A percentile compares a stretch with the other conserved stretches of the same genome.
phyloP scores from a whole-genome alignment of 2,888 invertebrate species.

The Venusia cambrica region DNA sequence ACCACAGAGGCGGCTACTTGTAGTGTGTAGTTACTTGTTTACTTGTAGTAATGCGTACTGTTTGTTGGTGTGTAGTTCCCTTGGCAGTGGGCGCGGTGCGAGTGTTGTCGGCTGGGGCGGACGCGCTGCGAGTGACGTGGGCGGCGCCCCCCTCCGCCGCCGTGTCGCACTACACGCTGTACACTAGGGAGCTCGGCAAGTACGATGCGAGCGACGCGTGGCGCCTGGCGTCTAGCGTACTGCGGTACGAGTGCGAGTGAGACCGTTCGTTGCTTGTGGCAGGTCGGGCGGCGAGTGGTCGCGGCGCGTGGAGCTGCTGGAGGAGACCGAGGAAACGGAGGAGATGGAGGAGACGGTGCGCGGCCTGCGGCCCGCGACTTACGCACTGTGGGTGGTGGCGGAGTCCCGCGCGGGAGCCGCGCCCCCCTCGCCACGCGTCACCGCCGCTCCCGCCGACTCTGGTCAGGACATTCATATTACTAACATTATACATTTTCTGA shows the following conservation, averaged over 20 bases:
- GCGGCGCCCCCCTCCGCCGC: constrained; percentile 87
- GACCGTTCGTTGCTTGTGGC: neutral
- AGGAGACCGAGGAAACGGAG: too few relatives aligned
- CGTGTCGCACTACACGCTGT: constrained; percentile 89
- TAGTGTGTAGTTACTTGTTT: too few relatives aligned
- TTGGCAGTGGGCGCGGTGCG: constrained; percentile 90
- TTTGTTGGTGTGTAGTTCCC: constrained; percentile 81
- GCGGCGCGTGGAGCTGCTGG: constrained; percentile 69
- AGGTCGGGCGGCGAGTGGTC: constrained; percentile 63
- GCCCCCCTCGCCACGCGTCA: constrained; percentile 80
- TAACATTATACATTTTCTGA: too few relatives aligned
- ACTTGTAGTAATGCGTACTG: too few relatives aligned
- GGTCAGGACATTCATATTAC: too few relatives aligned
- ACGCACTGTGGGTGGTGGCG: constrained; percentile 91
- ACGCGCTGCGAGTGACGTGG: constrained; percentile 91
- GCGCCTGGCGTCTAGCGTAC: too few relatives aligned
- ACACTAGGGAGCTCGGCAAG: constrained; percentile 85
- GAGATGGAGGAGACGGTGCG: too few relatives aligned
- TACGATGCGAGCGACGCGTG: too few relatives aligned
- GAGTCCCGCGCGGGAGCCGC: constrained; percentile 82
- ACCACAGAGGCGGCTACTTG: too few relatives aligned
- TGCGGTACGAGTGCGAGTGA: neutral
- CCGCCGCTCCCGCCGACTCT: constrained; percentile 76
- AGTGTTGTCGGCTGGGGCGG: constrained; percentile 87
- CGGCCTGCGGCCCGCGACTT: constrained; percentile 85